Evolutionary conservation across 35 echinoderm and acorn worm species (phyloP).

Genomic region (Apostichopus parvimensis): DNA sequence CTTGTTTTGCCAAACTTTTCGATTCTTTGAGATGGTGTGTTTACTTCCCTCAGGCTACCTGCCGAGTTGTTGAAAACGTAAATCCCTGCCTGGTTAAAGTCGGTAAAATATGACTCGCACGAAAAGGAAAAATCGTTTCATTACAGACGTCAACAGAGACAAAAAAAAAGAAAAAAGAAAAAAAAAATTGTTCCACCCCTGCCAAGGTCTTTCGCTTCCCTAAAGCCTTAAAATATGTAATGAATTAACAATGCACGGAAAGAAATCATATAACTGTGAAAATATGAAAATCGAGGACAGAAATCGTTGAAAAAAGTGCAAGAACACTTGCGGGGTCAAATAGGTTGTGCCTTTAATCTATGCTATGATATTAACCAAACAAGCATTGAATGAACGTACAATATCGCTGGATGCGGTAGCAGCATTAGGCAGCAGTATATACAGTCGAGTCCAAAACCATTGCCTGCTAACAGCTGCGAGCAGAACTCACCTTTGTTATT

Average conservation of each 20-base stretch:
- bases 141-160: conserved; percentile 1
- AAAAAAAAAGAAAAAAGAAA: not conserved
- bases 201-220: conserved; percentile 45
- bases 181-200: conserved; percentile 43
- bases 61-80: conserved; percentile 54
- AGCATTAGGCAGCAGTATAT: not conserved
- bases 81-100: conserved; percentile 56
- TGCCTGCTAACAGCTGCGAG: conserved; percentile 43
- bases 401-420: not conserved
- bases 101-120: conserved; percentile 11
- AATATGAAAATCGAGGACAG: conserved; percentile 36
- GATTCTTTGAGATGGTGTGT: conserved; percentile 16
- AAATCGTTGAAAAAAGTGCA: conserved; percentile 22
- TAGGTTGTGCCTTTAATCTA: conserved; percentile 46
- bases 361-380: conserved; percentile 51
- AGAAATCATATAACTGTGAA: conserved; percentile 46
- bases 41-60: conserved; percentile 47
- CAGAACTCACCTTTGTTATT: conserved; percentile 43
- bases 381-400: conserved; percentile 35
- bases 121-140: conserved; percentile 53
- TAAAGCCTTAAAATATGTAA: conserved; percentile 57
- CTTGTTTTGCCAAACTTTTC: conserved; percentile 42
- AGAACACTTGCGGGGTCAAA: conserved; percentile 42
- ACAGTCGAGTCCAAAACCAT: not conserved
- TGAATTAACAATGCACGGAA: conserved; percentile 57